phyloP scores from a whole-genome alignment of 2,888 invertebrate genomes.

The Lepidochrysops patricia region DNA sequence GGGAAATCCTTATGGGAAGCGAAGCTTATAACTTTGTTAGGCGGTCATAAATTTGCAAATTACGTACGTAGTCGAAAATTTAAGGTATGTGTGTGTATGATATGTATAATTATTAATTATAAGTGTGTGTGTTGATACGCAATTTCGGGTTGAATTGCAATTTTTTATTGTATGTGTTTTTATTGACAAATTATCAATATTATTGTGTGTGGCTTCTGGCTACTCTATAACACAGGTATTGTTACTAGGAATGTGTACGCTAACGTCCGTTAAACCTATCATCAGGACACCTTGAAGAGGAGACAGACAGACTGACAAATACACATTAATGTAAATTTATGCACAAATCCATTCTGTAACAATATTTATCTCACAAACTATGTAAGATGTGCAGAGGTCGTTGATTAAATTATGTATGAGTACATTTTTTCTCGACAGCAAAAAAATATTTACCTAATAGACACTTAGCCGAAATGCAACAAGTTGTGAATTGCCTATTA shows the following conservation, averaged over 20 bases:
- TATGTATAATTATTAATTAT: too few relatives aligned
- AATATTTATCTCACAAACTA: constrained; percentile 6
- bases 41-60: too few relatives aligned
- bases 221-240: constrained; percentile 7
- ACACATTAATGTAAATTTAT: constrained; percentile 10
- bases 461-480: not conserved
- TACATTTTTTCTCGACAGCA: not conserved
- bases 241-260: constrained; percentile 23
- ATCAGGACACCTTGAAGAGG: not conserved
- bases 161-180: too few relatives aligned
- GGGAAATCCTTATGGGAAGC: too few relatives aligned
- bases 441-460: not conserved
- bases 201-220: too few relatives aligned
- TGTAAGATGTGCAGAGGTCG: not conserved
- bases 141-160: too few relatives aligned
- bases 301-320: constrained; percentile 7
- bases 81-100: too few relatives aligned
- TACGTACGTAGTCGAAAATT: too few relatives aligned
- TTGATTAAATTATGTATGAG: not conserved
- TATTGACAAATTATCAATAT: too few relatives aligned
- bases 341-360: not conserved
- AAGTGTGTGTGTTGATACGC: too few relatives aligned
- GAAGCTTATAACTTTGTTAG: too few relatives aligned
- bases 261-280: constrained; percentile 17
- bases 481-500: not conserved